Percentiles rank a stretch among this genome's conserved stretches.
Conservation (phyloP, 2,888 invertebrate genomes). For the Unio delphinus region DNA sequence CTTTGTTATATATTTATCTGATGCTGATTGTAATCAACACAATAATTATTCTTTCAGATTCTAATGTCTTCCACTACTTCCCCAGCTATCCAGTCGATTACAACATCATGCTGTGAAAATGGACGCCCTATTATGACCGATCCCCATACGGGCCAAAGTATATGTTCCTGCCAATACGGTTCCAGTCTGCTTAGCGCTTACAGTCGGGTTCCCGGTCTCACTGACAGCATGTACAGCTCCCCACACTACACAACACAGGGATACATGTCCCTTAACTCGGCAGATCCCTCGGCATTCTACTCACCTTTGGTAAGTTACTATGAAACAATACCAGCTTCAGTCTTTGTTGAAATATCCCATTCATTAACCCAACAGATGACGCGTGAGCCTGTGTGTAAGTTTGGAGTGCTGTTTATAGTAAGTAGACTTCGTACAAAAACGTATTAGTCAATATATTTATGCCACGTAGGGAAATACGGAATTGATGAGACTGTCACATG, state of each 20-base stretch:
- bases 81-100: constrained; percentile 26
- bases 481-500: too few species aligned
- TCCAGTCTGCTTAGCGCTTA: constrained; percentile 80
- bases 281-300: constrained; percentile 90
- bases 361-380: too few species aligned
- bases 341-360: too few species aligned
- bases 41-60: constrained; percentile 20
- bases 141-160: constrained; percentile 67
- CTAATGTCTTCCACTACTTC: constrained; percentile 39
- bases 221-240: constrained; percentile 65
- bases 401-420: too few species aligned
- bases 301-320: constrained; percentile 87
- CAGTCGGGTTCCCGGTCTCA: constrained; percentile 75
- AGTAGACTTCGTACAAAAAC: too few species aligned
- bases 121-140: constrained; percentile 77
- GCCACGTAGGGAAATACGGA: too few species aligned
- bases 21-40: background rate
- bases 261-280: constrained; percentile 65
- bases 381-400: too few species aligned
- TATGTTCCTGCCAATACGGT: constrained; percentile 80
- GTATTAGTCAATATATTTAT: too few species aligned
- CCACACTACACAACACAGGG: constrained; percentile 65
- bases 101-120: constrained; percentile 85
- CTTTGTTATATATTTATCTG: background rate
- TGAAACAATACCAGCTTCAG: background rate